Base-by-base conservation (phyloP, 2,113 vertebrate species). In the Erpornis zantholeuca region DNA sequence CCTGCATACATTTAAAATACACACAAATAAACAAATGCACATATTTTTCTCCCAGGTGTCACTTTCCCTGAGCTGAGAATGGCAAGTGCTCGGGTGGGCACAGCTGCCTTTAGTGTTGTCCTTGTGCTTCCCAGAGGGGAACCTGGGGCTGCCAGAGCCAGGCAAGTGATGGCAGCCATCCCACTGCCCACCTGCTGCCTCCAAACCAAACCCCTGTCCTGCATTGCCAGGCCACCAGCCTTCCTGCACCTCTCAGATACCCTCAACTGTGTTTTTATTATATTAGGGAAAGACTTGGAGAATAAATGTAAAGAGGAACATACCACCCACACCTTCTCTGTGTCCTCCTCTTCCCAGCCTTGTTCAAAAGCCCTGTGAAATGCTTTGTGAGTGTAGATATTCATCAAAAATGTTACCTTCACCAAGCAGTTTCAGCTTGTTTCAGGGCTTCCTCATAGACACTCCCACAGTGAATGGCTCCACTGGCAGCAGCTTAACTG, bases 41-140 rank as follows among this genome's bases (percentile, higher is more conserved):
- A 1, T 25, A 7, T 56, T 80, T 66, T 76, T 47, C 53, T 86
- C 40, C 29, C 21, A 24, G 49, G 40, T 47, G 49, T 40, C 4
- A 1, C 50, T 47, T 79, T 38, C 29, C 27, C 63, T 65, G 76
- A 71, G 65, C 49, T 52, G 50, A 57, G 50, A 35, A 6, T 78
- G 50, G 53, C 59, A 47, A 56, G 44, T 0, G 0, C 50, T 82
- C 0, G 0, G 19, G 14, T 42, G 33, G 33, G 47, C 75, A 38
- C 22, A 35, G 27, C 53, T 89, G 17, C 42, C 42, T 52, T 47
- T 29, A 5, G 21, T 14, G 47, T 6, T 60, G 33, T 22, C 35
- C 40, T 68, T 7, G 3, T 19, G 7, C 23, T 75, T 35, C 35
- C 77, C 3, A 2, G 36, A 52, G 44, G 2, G 45, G 50, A 29